phyloP scores from a whole-genome alignment of 1,140 invertebrate genomes.

The Hydropsyche tenuis region DNA sequence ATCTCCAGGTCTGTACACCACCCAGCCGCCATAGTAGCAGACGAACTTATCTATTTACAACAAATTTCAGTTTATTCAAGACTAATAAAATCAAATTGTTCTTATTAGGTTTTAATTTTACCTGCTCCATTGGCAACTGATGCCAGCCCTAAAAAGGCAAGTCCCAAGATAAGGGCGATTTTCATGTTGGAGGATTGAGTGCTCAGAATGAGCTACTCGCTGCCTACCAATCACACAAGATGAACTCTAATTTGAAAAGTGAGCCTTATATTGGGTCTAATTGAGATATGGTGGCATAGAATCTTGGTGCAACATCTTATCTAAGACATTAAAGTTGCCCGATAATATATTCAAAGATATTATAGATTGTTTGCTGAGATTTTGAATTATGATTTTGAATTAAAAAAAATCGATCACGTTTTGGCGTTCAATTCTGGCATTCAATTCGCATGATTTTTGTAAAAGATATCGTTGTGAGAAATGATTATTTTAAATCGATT shows the following conservation, averaged over 20 bases:
- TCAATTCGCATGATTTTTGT: too few relatives aligned
- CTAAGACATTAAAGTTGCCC: too few relatives aligned
- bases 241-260: background rate
- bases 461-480: too few relatives aligned
- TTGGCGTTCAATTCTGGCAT: too few relatives aligned
- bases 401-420: too few relatives aligned
- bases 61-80: background rate
- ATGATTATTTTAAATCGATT: too few relatives aligned
- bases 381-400: too few relatives aligned
- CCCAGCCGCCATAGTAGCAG: constrained; percentile 81
- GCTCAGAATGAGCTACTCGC: background rate
- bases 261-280: background rate
- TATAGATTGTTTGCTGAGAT: too few relatives aligned
- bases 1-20: constrained; percentile 68
- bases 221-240: background rate
- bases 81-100: too few relatives aligned
- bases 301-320: too few relatives aligned
- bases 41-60: constrained; percentile 62
- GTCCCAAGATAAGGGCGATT: background rate
- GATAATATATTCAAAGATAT: too few relatives aligned
- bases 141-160: background rate
- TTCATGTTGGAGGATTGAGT: background rate
- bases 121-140: background rate
- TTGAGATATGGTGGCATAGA: too few relatives aligned
- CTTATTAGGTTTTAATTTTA: background rate